Base-by-base conservation (phyloP, 2,888 invertebrate species). In the Celastrina argiolus region DNA sequence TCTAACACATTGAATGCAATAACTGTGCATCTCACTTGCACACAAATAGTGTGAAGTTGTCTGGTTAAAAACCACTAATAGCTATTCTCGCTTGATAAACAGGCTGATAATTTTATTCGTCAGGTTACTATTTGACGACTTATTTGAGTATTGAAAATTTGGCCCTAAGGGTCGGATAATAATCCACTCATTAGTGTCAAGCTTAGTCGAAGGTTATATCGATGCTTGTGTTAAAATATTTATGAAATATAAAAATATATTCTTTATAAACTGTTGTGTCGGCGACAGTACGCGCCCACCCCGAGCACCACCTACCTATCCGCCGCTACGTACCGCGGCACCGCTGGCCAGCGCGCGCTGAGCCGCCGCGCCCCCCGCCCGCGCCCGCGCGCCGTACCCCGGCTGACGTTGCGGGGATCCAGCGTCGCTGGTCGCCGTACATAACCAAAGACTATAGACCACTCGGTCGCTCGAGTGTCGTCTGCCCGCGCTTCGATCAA, bases 321-420 rank as follows among this genome's bases (percentile, higher is more conserved):
- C 82, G 85, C 79, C 80, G 84, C 86, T 88, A 89, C 91, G 87
- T 90, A 89, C 88, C 84, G 87, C 83, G 84, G 87, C 89, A 88
- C 87, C 88, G 88, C 87, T 85, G 77, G 85, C 91, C 88, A 85
- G 74, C 74, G 68, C 73, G 74, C 71, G 74, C 71, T 81, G 87
- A 83, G 72, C 85, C 75, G 77, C 81, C 79, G 73, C 75, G 67
- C 74, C 71, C 75, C 78, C 79, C 81, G 83, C 83, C 83, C 73
- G 72, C 68, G 22, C 26, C 51, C 51, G 22, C 22, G 51, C 12
- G 4, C 72, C 69, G 71, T 75, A 75, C 74, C 69, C 77, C 74
- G 76, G 76, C 78, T 80, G 82, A 81, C 84, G 76, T 81, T 79
- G 79, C 81, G 75, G 71, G 72, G 87, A 68, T 83, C 88, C 70